Conservation (phyloP, 1,140 invertebrate species). For the Helicoverpa armigera region DNA sequence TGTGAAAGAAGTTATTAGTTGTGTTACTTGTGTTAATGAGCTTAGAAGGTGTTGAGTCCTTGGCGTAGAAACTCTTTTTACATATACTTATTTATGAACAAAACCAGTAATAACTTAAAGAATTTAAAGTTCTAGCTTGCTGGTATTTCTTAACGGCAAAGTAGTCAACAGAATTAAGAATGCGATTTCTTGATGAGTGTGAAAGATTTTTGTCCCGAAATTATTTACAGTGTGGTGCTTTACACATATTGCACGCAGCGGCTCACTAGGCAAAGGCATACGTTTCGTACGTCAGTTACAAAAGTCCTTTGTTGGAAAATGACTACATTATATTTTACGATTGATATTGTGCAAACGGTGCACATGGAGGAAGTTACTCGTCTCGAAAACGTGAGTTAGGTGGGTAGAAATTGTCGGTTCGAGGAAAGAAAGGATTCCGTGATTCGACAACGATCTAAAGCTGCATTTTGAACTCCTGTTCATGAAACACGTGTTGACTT, state of each 20-base stretch:
- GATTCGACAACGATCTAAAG: conserved; percentile 57
- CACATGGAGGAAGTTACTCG: conserved; percentile 17
- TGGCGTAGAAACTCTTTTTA: not conserved
- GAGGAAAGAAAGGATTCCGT: conserved; percentile 62
- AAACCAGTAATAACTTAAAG: too few species aligned
- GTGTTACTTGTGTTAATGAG: conserved; percentile 3
- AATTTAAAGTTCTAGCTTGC: too few species aligned
- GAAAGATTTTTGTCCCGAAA: not conserved
- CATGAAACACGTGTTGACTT: conserved; percentile 51
- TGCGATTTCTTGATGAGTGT: not conserved
- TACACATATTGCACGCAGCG: conserved; percentile 26
- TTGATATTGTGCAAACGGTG: conserved; percentile 42
- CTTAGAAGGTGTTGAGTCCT: conserved; percentile 7
- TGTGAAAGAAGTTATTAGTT: not conserved
- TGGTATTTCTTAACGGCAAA: too few species aligned
- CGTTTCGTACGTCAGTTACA: conserved; percentile 38
- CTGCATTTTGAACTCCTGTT: conserved; percentile 49
- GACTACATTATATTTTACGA: conserved; percentile 50
- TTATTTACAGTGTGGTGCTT: not conserved
- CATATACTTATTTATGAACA: too few species aligned
- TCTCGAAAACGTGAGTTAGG: conserved; percentile 54
- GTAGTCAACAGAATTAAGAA: not conserved
- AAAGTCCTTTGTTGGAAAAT: conserved; percentile 43
- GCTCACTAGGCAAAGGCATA: not conserved
- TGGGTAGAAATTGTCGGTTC: conserved; percentile 51